A percentile compares a stretch with the other conserved stretches of the same genome.
These are phyloP conservation scores for Muscicapa adusta DNA, from an alignment of 2,113 vertebrate species.

Conservation along the genomic window DNA sequence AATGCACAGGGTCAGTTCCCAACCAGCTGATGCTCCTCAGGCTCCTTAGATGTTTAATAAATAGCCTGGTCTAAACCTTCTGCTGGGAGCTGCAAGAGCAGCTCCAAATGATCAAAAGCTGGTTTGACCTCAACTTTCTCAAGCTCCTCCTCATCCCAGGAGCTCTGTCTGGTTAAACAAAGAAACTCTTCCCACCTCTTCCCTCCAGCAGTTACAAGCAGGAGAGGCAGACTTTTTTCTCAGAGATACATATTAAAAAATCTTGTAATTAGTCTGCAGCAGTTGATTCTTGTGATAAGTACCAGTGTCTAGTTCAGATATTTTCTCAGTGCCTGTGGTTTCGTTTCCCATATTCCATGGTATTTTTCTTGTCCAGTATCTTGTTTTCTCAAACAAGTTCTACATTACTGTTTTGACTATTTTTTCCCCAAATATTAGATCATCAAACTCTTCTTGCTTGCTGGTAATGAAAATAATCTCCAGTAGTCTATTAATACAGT, in stretches of 20 bases:
- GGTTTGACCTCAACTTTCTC: background rate
- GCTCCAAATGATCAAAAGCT: constrained; percentile 16
- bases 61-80: background rate
- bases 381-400: background rate
- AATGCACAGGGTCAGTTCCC: background rate
- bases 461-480: background rate
- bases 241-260: background rate
- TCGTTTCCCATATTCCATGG: background rate
- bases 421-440: background rate
- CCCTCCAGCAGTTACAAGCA: background rate
- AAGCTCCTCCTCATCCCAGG: background rate
- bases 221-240: background rate
- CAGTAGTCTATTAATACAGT: background rate
- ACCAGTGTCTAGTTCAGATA: background rate
- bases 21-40: background rate
- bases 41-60: background rate
- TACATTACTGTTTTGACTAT: background rate
- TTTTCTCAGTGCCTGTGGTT: background rate
- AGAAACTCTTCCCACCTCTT: constrained; percentile 10
- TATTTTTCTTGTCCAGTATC: background rate
- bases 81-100: background rate
- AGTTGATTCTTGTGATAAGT: background rate
- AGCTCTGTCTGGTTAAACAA: constrained; percentile 22
- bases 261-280: background rate
- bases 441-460: background rate